These are phyloP conservation scores for Nomada goodeniana DNA, from an alignment of 2,888 invertebrate species.

Conservation along the genomic window DNA sequence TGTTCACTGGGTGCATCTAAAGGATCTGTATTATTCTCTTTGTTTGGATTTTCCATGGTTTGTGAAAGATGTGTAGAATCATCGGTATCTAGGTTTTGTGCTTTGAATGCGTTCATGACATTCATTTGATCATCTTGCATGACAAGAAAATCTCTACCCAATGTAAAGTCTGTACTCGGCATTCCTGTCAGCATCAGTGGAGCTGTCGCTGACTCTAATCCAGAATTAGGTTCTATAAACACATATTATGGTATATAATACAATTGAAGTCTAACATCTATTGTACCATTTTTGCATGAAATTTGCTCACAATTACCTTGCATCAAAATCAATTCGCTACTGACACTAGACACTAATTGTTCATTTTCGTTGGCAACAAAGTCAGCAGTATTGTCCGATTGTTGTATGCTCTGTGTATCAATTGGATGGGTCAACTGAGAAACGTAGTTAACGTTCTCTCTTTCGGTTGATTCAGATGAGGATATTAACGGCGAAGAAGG, in stretches of 20 bases:
- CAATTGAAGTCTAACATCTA: not conserved
- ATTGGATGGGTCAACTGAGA: constrained; percentile 74
- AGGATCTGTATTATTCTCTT: constrained; percentile 55
- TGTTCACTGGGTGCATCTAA: constrained; percentile 23
- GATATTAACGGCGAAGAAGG: constrained; percentile 81
- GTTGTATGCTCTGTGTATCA: constrained; percentile 71
- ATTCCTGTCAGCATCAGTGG: constrained; percentile 81
- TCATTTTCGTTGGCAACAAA: constrained; percentile 78
- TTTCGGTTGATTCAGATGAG: constrained; percentile 74
- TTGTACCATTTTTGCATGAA: not conserved
- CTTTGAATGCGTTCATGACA: constrained; percentile 79
- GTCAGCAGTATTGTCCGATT: constrained; percentile 74
- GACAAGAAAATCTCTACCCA: constrained; percentile 81
- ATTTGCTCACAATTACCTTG: constrained; percentile 73
- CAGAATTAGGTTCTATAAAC: constrained; percentile 75
- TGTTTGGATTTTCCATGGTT: constrained; percentile 55
- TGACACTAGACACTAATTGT: constrained; percentile 77
- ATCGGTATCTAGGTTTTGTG: constrained; percentile 74
- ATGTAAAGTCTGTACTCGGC: constrained; percentile 78
- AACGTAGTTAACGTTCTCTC: constrained; percentile 76
- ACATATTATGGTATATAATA: not conserved
- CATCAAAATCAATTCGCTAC: constrained; percentile 81
- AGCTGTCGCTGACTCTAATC: constrained; percentile 78
- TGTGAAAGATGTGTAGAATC: constrained; percentile 47
- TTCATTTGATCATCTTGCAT: constrained; percentile 83